A percentile compares a stretch with the other conserved stretches of the same genome.
These are phyloP conservation scores for Leptinotarsa lineolata DNA, from an alignment of 1,140 invertebrate species.

Conservation along the genomic window DNA sequence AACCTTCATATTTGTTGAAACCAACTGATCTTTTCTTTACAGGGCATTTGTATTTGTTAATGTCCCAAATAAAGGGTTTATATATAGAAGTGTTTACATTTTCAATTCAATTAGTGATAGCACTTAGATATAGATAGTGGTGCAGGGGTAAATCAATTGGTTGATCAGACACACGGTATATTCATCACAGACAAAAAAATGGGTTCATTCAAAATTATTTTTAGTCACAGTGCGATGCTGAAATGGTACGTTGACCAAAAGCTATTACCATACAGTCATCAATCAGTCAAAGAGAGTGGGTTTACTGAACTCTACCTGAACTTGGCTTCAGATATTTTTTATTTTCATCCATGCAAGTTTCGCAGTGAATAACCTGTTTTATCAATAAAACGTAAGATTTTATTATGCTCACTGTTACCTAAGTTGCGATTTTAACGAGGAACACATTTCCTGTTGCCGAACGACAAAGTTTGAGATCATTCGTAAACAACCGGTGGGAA, in stretches of 20 bases:
- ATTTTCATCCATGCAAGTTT: background rate
- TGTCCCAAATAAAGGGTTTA: no score
- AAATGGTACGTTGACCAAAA: background rate
- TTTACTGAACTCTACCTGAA: background rate
- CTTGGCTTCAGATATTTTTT: background rate
- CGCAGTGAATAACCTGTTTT: constrained; percentile 5
- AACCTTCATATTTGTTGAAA: no score
- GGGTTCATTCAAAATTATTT: no score
- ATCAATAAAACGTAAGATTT: background rate
- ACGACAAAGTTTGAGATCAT: background rate
- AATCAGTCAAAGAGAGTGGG: background rate
- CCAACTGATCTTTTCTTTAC: no score
- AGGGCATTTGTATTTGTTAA: no score
- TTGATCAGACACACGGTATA: no score
- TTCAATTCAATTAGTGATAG: no score
- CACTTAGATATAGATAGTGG: no score
- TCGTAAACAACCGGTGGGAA: constrained; percentile 4
- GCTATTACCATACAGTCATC: background rate
- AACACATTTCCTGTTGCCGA: background rate
- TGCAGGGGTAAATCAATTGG: no score
- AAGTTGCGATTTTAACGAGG: background rate
- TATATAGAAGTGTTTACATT: no score
- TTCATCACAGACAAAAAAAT: no score
- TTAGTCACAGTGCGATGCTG: background rate
- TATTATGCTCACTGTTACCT: background rate